These are phyloP conservation scores for Ceyx melanurus DNA, from an alignment of 2,113 vertebrate genomes.

Conservation along the genomic window DNA sequence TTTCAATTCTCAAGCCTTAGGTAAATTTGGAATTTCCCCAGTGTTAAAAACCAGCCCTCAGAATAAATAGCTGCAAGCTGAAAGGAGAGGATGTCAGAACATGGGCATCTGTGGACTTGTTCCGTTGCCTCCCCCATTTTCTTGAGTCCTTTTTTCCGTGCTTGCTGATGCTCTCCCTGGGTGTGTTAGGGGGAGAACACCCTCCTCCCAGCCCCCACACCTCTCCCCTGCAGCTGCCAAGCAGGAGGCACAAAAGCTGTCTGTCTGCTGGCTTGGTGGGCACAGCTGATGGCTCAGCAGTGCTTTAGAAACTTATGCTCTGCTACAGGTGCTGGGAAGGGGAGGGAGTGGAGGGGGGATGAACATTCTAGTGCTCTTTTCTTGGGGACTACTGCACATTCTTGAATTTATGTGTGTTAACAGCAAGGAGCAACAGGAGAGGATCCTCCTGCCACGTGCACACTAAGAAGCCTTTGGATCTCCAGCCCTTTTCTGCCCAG, in stretches of 20 bases:
- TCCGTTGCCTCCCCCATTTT: accelerated
- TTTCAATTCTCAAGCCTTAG: not conserved
- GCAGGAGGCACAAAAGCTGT: slow-evolving; percentile 28
- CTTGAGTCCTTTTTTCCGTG: not conserved
- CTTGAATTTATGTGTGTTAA: not conserved
- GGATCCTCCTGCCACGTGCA: not conserved
- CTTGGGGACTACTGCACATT: not conserved
- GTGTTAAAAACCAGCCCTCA: not conserved
- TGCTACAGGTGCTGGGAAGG: slow-evolving; percentile 21
- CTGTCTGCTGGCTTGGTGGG: not conserved
- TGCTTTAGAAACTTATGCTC: not conserved
- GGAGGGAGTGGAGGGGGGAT: not conserved
- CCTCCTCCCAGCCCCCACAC: not conserved
- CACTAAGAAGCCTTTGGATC: not conserved
- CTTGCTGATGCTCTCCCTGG: not conserved
- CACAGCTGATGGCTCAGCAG: slow-evolving; percentile 35
- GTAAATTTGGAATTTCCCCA: not conserved
- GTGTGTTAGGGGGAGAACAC: not conserved
- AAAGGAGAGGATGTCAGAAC: not conserved
- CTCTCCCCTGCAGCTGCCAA: slow-evolving; percentile 38
- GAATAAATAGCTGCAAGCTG: not conserved
- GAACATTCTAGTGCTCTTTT: not conserved
- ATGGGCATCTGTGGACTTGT: not conserved
- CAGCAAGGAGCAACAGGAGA: not conserved
- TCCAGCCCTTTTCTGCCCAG: not conserved